Evolutionary conservation across 2,113 vertebrate genomes (phyloP).

Genomic region (Dipodomys stephensi): DNA sequence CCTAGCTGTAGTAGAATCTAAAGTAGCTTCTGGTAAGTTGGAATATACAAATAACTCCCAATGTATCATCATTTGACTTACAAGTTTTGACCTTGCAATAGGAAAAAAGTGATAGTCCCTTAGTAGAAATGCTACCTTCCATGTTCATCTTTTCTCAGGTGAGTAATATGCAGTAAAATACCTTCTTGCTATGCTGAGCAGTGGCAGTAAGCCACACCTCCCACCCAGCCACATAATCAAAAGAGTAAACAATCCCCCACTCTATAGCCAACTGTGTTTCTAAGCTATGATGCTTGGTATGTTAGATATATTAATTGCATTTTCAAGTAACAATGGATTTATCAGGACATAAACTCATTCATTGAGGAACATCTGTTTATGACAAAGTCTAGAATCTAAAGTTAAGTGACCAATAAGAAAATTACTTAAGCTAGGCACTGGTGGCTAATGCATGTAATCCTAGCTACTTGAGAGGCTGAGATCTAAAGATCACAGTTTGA

Average conservation of each 20-base stretch:
- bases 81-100: not conserved
- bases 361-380: not conserved
- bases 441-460: too few relatives aligned
- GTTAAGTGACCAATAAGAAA: not conserved
- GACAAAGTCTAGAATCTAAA: not conserved
- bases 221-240: not conserved
- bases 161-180: not conserved
- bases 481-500: too few relatives aligned
- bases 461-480: too few relatives aligned
- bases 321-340: not conserved
- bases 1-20: not conserved
- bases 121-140: not conserved
- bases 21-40: not conserved
- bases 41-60: not conserved
- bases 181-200: not conserved
- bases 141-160: not conserved
- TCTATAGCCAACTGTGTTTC: not conserved
- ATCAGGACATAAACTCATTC: not conserved
- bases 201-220: too few relatives aligned
- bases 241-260: not conserved
- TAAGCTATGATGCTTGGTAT: not conserved
- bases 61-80: not conserved
- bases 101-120: not conserved
- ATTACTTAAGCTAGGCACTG: too few relatives aligned
- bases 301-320: not conserved